Conservation (phyloP, 2,888 invertebrate species). For the Hypolimnas misippus region DNA sequence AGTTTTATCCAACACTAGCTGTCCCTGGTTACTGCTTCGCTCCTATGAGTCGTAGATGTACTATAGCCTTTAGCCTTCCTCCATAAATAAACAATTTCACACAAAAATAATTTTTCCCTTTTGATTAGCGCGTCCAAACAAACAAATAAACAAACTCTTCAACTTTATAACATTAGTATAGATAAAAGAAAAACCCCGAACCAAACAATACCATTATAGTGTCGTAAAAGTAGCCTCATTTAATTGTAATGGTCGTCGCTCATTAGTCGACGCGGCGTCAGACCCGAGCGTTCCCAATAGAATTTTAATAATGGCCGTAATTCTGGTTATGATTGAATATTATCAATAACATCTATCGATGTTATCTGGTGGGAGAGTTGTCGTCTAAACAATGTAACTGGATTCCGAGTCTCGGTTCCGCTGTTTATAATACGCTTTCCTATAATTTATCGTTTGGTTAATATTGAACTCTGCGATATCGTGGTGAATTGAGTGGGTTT, state of each 20-base stretch:
- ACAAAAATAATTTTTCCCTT: too few species aligned
- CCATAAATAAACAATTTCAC: too few species aligned
- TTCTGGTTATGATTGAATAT: slow-evolving; percentile 48
- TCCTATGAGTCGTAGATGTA: too few species aligned
- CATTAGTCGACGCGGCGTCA: slow-evolving; percentile 29
- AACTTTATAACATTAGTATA: too few species aligned
- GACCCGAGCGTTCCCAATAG: slow-evolving; percentile 8
- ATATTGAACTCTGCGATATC: slow-evolving; percentile 8
- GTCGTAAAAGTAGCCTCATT: slow-evolving; percentile 15
- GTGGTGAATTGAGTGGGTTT: neutral
- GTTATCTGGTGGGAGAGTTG: slow-evolving; percentile 29
- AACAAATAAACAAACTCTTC: too few species aligned
- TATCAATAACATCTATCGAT: slow-evolving; percentile 46
- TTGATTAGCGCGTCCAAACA: too few species aligned
- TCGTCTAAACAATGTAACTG: slow-evolving; percentile 35
- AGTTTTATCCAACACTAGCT: too few species aligned
- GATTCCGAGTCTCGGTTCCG: slow-evolving; percentile 29
- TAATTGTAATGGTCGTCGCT: slow-evolving; percentile 31
- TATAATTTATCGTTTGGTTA: slow-evolving; percentile 29
- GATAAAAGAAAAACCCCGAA: neutral
- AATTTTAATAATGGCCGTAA: slow-evolving; percentile 29
- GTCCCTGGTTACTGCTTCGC: too few species aligned
- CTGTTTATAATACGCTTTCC: slow-evolving; percentile 28
- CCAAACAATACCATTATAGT: neutral
- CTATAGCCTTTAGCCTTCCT: too few species aligned